Conservation (phyloP, 1,140 invertebrate species). For the Drosophila kanapiae region DNA sequence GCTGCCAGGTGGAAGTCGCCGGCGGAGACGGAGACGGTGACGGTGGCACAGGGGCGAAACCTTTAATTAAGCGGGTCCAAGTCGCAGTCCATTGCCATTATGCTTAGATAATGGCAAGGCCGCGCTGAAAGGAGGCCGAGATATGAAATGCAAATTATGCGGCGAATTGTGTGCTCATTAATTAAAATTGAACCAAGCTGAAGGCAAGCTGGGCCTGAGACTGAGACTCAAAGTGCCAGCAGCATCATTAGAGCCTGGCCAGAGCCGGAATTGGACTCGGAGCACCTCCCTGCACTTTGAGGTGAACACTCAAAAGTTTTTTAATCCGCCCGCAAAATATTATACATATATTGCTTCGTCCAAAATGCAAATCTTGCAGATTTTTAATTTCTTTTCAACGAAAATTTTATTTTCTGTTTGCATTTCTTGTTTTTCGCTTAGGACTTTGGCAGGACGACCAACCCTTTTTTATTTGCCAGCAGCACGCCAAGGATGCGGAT, state of each 20-base stretch:
- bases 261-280: neutral
- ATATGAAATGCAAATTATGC: constrained; percentile 76
- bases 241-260: constrained; percentile 52
- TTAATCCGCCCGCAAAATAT: constrained; percentile 30
- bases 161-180: constrained; percentile 80
- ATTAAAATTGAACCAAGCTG: constrained; percentile 80
- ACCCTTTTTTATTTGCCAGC: constrained; percentile 71
- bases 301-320: constrained; percentile 79
- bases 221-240: constrained; percentile 47
- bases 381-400: constrained; percentile 84
- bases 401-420: constrained; percentile 84
- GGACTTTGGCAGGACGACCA: constrained; percentile 49
- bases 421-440: constrained; percentile 72
- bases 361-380: constrained; percentile 83
- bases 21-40: constrained; percentile 25
- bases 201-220: constrained; percentile 14
- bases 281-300: constrained; percentile 69
- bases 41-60: constrained; percentile 13
- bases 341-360: constrained; percentile 63
- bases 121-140: constrained; percentile 22
- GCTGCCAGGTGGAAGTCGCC: constrained; percentile 31
- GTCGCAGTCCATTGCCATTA: constrained; percentile 67
- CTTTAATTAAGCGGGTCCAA: constrained; percentile 78
- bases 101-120: constrained; percentile 77
- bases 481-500: constrained; percentile 45